Evolutionary conservation across 2,797 vertebrate genomes (phyloP), one percentile per base, ranked within the genome.

Genomic region (Hipposideros larvatus): DNA sequence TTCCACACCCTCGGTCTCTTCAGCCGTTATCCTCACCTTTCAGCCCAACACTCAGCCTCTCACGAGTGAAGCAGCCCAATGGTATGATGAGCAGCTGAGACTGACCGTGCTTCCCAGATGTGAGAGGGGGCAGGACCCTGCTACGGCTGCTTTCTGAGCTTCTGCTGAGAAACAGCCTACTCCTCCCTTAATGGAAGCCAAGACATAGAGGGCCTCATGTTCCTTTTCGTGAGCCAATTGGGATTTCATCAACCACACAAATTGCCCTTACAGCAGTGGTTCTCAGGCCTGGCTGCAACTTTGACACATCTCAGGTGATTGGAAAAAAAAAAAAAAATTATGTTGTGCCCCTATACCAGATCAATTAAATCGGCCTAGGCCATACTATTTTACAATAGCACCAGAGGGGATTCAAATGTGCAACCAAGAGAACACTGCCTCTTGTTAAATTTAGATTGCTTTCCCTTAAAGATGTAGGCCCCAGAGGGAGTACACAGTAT

Each of bases 361-460:
- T 78, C 48, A 95, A 85, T 55, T 57, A 71, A 80, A 80, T 84
- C 14, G 63, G 16, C 26, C 22, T 46, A 53, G 75, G 24, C 7
- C 37, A 24, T 7, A 14, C 1, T 83, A 74, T 46, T 83, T 84
- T 92, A n/a, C 61, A 74, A 93, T 79, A 79, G 15, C 13, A 53
- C 48, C 57, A 9, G 4, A 61, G 31, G 7, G 87, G 53, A 85
- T 61, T 94, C 70, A 87, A 90, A 90, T 83, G 77, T 86, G 2
- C 31, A 68, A 31, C 18, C 16, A 31, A 57, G 82, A 85, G 18
- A 96, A 53, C 22, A 65, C 15, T 55, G 18, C 31, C 87, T 96
- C 82, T 85, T 82, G 73, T 94, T 95, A 95, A 85, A 89, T 59
- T 79, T 90, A 90, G 75, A 48, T 73, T 75, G 14, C 7, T 77